phyloP scores from a whole-genome alignment of 2,113 vertebrate genomes.

The Nothocercus julius region DNA sequence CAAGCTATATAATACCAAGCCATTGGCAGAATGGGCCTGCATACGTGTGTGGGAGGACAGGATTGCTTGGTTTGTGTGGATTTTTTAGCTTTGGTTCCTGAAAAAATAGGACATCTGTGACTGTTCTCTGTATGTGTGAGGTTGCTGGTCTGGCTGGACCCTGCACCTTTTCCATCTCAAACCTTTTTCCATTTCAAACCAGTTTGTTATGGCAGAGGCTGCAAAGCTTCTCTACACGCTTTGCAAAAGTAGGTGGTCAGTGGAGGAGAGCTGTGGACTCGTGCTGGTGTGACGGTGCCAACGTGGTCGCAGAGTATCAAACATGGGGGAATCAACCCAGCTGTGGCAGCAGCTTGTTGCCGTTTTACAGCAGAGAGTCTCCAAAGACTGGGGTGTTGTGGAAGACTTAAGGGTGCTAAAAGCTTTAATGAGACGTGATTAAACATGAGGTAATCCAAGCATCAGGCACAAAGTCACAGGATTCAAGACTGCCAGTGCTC shows the following conservation, averaged over 20 bases:
- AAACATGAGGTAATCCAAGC: neutral
- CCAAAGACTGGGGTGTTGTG: neutral
- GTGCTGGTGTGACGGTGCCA: neutral
- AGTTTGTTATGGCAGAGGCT: neutral
- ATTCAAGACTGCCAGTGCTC: neutral
- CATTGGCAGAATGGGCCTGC: neutral
- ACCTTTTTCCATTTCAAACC: neutral
- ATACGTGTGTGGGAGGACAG: neutral
- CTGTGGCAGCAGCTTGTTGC: accelerated
- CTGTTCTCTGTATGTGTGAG: neutral
- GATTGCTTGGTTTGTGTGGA: neutral
- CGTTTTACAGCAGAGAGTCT: neutral
- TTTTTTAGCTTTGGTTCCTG: neutral
- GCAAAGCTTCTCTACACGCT: neutral
- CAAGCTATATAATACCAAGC: accelerated
- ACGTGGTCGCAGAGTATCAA: neutral
- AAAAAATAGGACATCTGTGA: neutral
- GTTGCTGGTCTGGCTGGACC: neutral
- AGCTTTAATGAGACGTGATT: neutral
- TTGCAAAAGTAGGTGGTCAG: neutral
- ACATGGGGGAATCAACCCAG: neutral
- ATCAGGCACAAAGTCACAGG: neutral
- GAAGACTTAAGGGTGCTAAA: neutral
- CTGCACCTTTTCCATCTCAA: neutral
- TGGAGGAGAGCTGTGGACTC: neutral